phyloP scores from a whole-genome alignment of 2,113 vertebrate genomes.

The Morone saxatilis region DNA sequence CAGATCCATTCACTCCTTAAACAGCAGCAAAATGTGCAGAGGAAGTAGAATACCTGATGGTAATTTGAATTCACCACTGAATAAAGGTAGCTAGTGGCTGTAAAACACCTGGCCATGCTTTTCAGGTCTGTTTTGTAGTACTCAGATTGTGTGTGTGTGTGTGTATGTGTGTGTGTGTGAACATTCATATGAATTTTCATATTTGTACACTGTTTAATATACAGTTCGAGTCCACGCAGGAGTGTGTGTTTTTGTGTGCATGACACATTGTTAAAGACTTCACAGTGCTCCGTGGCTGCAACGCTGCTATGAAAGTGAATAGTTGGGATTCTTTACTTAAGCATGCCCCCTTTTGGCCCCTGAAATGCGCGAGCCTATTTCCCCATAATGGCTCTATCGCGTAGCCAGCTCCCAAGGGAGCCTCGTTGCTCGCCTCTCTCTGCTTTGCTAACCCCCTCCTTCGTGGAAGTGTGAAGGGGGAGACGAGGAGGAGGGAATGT shows the following conservation, averaged over 20 bases:
- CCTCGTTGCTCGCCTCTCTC: constrained; percentile 35
- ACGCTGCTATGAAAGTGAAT: constrained; percentile 68
- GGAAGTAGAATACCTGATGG: constrained; percentile 40
- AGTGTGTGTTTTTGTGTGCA: constrained; percentile 5
- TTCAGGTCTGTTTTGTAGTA: constrained; percentile 30
- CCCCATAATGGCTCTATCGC: constrained; percentile 76
- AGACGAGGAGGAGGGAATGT: constrained; percentile 43
- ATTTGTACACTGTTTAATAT: neutral
- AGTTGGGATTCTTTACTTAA: constrained; percentile 79
- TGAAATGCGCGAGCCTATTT: constrained; percentile 73
- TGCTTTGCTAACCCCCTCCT: constrained; percentile 51
- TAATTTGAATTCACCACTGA: constrained; percentile 59
- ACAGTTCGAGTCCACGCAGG: neutral
- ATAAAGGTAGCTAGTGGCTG: constrained; percentile 38
- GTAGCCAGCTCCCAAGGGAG: constrained; percentile 73
- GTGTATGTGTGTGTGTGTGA: neutral
- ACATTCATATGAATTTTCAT: constrained; percentile 5
- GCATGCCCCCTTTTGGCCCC: constrained; percentile 78
- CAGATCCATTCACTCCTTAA: constrained; percentile 60
- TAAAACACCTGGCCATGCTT: constrained; percentile 52
- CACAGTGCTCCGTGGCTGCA: constrained; percentile 13
- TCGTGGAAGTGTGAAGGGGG: constrained; percentile 31
- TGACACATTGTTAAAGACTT: constrained; percentile 36
- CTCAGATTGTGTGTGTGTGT: constrained; percentile 13
- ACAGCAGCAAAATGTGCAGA: constrained; percentile 43